Evolutionary conservation across 2,888 invertebrate genomes (phyloP), one percentile per base, ranked within the genome.

Genomic region (Orgyia antiqua): DNA sequence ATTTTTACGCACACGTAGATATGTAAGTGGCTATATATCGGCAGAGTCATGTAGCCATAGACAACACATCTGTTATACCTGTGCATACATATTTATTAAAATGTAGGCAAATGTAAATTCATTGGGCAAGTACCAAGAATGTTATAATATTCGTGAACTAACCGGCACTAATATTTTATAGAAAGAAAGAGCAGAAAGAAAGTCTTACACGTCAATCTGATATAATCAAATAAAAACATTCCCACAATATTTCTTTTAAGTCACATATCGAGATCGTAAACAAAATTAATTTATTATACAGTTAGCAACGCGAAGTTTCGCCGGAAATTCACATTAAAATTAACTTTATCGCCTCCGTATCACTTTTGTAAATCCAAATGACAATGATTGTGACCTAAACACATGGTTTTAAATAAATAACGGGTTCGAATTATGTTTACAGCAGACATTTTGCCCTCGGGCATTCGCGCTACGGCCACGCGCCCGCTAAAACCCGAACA

Each of bases 401-500:
- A 62, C 55, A 55, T 51, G 49, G 24, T 42, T 53, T 63, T 58
- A 56, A 61, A 64, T 51, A 52, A 63, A 60, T 62, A 63, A 56
- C 54, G 47, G 58, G 51, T 45, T 36, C 36, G 49, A 52, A 46
- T 57, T 51, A 50, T 54, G 40, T 45, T 41, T 47, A 51, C 42
- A 53, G 50, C 45, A 44, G 43, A 42, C 46, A 57, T 55, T 44
- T 65, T 56, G 6, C 58, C 70, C 62, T 56, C 34, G 39, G 59
- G 67, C 63, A 36, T 50, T 58, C 47, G 52, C 37, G 45, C 47
- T 50, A 43, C 29, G 42, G 68, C 64, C 78, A 73, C 75, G 76
- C 73, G 68, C 35, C 64, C 75, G 75, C 68, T 63, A 46, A 52
- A 40, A 41, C 29, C 40, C 78, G 79, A 75, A 41, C 10, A 31